Conservation (phyloP, 2,888 invertebrate genomes). For the Falcaria lacertinaria region DNA sequence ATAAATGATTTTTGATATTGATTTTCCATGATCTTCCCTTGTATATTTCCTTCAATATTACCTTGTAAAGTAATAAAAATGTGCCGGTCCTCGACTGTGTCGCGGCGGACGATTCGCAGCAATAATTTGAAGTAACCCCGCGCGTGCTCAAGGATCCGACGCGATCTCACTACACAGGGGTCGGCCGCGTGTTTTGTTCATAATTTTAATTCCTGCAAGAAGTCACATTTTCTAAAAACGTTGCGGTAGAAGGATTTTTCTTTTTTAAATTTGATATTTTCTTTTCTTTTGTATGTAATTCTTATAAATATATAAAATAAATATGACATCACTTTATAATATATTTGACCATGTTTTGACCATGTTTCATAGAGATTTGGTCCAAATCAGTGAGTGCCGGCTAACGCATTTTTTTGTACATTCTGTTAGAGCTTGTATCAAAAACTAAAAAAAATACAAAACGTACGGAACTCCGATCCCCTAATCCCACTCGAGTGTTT, state of each 20-base stretch:
- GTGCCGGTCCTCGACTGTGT: slow-evolving; percentile 28
- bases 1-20: too few species aligned
- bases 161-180: not conserved
- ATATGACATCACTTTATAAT: too few species aligned
- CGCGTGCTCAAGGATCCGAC: slow-evolving; percentile 35
- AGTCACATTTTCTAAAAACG: not conserved
- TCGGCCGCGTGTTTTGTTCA: not conserved
- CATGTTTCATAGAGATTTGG: too few species aligned
- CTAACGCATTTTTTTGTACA: too few species aligned
- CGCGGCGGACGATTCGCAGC: slow-evolving; percentile 26
- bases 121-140: slow-evolving; percentile 47
- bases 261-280: too few species aligned
- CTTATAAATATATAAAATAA: too few species aligned
- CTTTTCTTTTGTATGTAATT: too few species aligned
- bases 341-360: too few species aligned
- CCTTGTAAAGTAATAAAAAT: slow-evolving; percentile 18
- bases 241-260: too few species aligned
- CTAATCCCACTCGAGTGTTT: slow-evolving; percentile 19
- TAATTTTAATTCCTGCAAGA: not conserved
- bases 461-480: slow-evolving; percentile 11
- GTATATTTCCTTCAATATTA: not conserved
- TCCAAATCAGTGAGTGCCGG: not conserved
- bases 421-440: slow-evolving; percentile 1
- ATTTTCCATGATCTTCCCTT: not conserved
- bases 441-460: slow-evolving; percentile 5